A percentile compares a stretch with the other conserved stretches of the same genome.
Conservation (phyloP, 2,888 invertebrate genomes). For the Andrena haemorrhoa region DNA sequence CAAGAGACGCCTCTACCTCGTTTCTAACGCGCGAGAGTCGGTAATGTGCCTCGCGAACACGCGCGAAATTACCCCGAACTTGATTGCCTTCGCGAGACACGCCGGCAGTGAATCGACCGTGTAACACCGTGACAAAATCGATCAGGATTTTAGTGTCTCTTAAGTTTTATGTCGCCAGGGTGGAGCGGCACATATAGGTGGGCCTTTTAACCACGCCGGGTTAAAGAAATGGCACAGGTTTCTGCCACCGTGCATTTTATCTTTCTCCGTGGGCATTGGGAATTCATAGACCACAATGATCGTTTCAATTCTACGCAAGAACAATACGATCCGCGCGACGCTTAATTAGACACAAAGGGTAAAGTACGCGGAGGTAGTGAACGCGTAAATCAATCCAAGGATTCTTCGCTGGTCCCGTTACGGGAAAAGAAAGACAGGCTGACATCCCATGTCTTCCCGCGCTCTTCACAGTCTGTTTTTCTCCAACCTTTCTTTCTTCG, state of each 20-base stretch:
- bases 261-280: background rate
- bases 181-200: background rate
- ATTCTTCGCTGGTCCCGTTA: slow-evolving; percentile 60
- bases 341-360: background rate
- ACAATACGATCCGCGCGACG: background rate
- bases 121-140: slow-evolving; percentile 42
- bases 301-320: background rate
- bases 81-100: slow-evolving; percentile 45
- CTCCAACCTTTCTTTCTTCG: slow-evolving; percentile 36
- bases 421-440: slow-evolving; percentile 65
- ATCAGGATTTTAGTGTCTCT: slow-evolving; percentile 23
- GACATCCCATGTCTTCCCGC: slow-evolving; percentile 58
- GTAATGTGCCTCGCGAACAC: slow-evolving; percentile 45
- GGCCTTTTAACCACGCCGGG: no score
- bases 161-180: background rate
- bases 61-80: slow-evolving; percentile 60
- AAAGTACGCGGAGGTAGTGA: slow-evolving; percentile 2
- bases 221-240: background rate
- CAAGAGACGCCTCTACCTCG: slow-evolving; percentile 46
- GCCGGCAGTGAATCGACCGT: slow-evolving; percentile 35
- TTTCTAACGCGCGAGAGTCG: slow-evolving; percentile 37
- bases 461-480: slow-evolving; percentile 57
- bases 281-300: background rate
- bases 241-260: background rate
- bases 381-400: slow-evolving; percentile 64